Conservation (phyloP, 2,797 vertebrate genomes). For the Rhincodon typus region DNA sequence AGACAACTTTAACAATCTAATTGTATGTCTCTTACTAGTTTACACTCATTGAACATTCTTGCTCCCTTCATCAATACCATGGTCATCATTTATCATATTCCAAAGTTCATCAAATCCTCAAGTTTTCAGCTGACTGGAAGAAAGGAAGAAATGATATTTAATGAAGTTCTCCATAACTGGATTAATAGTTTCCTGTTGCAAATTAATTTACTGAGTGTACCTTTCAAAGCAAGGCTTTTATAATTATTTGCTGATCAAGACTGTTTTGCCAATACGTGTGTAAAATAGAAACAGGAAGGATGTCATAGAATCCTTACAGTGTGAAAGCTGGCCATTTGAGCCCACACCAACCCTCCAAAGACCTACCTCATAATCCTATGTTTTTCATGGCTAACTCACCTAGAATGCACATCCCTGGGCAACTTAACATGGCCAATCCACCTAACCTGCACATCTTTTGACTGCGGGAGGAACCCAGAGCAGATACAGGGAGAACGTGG, state of each 20-base stretch:
- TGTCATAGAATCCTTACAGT: too few species aligned
- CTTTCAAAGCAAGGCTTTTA: not conserved
- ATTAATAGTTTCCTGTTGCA: not conserved
- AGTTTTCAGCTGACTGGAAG: not conserved
- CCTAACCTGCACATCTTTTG: too few species aligned
- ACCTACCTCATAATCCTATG: too few species aligned
- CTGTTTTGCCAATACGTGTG: not conserved
- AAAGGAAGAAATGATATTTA: not conserved
- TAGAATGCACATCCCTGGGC: too few species aligned
- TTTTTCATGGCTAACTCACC: too few species aligned
- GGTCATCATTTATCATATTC: too few species aligned
- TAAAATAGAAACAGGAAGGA: not conserved
- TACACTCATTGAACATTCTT: not conserved
- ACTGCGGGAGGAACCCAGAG: too few species aligned
- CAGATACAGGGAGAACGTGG: too few species aligned
- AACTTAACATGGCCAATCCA: too few species aligned
- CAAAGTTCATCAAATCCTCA: too few species aligned
- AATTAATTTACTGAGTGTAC: not conserved
- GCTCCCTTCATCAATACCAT: not conserved
- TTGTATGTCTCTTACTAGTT: not conserved
- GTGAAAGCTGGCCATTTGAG: too few species aligned
- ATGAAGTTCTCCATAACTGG: not conserved
- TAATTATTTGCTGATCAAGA: not conserved
- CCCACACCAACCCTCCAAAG: too few species aligned
- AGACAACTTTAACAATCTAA: not conserved